Evolutionary conservation across 2,797 vertebrate genomes (phyloP).

Genomic region (Tympanoctomys barrerae): DNA sequence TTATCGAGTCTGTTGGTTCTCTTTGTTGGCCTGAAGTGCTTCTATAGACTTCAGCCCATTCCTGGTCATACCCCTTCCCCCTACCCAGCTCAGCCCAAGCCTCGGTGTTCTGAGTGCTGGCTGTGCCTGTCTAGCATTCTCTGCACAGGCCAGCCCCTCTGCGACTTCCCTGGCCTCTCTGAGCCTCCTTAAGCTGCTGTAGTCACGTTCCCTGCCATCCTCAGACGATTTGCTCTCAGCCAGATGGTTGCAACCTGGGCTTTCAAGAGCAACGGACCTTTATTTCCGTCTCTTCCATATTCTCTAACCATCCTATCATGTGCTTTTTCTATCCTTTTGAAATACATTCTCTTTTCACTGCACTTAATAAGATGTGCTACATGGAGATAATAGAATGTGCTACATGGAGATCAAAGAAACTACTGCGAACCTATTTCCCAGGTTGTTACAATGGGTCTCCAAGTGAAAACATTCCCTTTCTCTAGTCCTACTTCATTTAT

Average conservation of each 20-base stretch:
- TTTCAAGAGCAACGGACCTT: neutral
- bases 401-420: neutral
- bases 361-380: constrained; percentile 9
- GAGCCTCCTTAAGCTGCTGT: neutral
- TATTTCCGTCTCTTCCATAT: neutral
- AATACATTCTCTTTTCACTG: constrained; percentile 34
- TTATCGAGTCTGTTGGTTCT: neutral
- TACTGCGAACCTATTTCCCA: neutral
- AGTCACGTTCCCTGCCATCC: neutral
- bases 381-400: neutral
- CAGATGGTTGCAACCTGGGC: no score
- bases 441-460: neutral
- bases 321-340: neutral
- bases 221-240: neutral
- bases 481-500: neutral
- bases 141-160: neutral
- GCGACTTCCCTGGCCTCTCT: neutral
- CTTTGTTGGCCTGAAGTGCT: neutral
- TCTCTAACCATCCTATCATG: neutral
- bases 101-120: neutral
- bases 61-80: no score
- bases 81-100: no score
- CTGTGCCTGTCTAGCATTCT: neutral
- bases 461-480: neutral
- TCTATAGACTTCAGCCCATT: neutral